Evolutionary conservation across 2,113 vertebrate genomes (phyloP).

Genomic region (Xenopus borealis): DNA sequence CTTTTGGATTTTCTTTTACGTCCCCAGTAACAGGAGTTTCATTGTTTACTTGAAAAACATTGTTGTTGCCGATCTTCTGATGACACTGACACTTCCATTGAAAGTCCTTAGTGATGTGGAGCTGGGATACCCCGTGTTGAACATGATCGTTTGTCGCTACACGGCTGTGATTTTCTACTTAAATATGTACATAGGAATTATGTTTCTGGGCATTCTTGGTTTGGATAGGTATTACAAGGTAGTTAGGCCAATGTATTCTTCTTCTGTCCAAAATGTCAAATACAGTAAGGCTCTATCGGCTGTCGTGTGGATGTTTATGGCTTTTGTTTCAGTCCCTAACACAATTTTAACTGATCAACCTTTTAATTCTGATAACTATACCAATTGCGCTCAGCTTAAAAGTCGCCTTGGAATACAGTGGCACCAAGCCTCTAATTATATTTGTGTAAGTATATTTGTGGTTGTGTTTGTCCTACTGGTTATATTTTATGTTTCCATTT

Average conservation of each 20-base stretch:
- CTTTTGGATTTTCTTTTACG: slow-evolving; percentile 77
- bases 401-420: slow-evolving; percentile 71
- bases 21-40: slow-evolving; percentile 76
- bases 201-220: slow-evolving; percentile 84
- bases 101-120: slow-evolving; percentile 62
- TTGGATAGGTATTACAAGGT: slow-evolving; percentile 88
- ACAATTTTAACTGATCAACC: slow-evolving; percentile 70
- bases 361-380: background rate
- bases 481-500: slow-evolving; percentile 82
- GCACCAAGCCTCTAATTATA: slow-evolving; percentile 69
- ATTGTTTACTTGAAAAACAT: slow-evolving; percentile 93
- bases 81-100: slow-evolving; percentile 80
- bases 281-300: slow-evolving; percentile 65
- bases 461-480: slow-evolving; percentile 70
- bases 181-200: slow-evolving; percentile 85
- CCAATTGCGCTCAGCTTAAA: slow-evolving; percentile 75
- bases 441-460: slow-evolving; percentile 78
- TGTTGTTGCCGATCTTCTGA: slow-evolving; percentile 80
- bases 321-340: slow-evolving; percentile 75
- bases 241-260: slow-evolving; percentile 57
- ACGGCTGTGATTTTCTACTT: slow-evolving; percentile 82
- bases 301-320: slow-evolving; percentile 68
- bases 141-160: slow-evolving; percentile 70
- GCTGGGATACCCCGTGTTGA: slow-evolving; percentile 60
- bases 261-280: slow-evolving; percentile 59